phyloP scores from a whole-genome alignment of 2,888 invertebrate species.

The Tenthredo livida region DNA sequence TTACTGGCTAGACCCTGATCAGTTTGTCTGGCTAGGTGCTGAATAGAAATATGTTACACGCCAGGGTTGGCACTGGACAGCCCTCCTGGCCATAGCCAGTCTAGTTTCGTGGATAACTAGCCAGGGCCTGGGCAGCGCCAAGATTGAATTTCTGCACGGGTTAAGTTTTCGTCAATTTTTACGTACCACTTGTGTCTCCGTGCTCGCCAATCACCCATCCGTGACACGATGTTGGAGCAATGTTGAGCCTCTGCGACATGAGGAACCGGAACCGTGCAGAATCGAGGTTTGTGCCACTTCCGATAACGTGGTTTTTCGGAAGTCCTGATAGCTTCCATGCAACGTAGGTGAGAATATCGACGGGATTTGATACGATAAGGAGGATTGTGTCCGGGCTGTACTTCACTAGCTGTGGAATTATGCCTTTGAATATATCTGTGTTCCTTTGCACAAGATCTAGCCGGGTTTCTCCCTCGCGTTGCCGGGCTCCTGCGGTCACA shows the following conservation, averaged over 20 bases:
- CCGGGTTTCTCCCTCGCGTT: slow-evolving; percentile 93
- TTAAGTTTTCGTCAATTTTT: not conserved
- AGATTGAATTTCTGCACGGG: too few species aligned
- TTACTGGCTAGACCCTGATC: too few species aligned
- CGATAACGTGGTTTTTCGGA: slow-evolving; percentile 92
- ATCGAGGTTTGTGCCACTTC: slow-evolving; percentile 96
- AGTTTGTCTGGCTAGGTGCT: too few species aligned
- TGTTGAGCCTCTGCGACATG: slow-evolving; percentile 89
- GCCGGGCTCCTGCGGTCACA: slow-evolving; percentile 94
- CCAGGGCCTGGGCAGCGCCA: too few species aligned
- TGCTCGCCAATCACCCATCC: slow-evolving; percentile 98
- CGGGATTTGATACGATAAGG: slow-evolving; percentile 94
- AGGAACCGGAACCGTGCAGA: slow-evolving; percentile 94
- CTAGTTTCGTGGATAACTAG: too few species aligned
- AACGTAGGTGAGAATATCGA: slow-evolving; percentile 95
- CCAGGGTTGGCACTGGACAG: too few species aligned
- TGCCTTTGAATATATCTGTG: slow-evolving; percentile 91
- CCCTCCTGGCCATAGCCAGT: too few species aligned
- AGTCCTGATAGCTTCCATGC: slow-evolving; percentile 97
- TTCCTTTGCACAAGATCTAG: slow-evolving; percentile 93
- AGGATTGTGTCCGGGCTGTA: slow-evolving; percentile 93
- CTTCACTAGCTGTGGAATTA: slow-evolving; percentile 90
- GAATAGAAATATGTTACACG: too few species aligned
- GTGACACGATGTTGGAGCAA: slow-evolving; percentile 92
- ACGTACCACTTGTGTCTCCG: slow-evolving; percentile 90